Evolutionary conservation across 2,797 vertebrate genomes (phyloP).

Genomic region (Gambelia wislizenii): DNA sequence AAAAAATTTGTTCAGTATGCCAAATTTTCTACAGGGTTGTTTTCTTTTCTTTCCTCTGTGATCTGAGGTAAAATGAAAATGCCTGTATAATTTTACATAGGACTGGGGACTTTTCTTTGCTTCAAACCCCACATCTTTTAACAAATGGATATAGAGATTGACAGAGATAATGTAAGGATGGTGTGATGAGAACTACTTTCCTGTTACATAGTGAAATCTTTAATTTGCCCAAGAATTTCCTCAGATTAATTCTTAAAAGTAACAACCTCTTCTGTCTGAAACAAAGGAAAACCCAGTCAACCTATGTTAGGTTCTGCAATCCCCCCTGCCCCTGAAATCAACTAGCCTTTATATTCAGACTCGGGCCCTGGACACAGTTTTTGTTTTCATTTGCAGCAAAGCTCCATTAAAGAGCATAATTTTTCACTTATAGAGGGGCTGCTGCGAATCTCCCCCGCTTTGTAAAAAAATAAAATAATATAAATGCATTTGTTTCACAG

Average conservation of each 20-base stretch:
- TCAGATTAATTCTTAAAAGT: conserved; percentile 45
- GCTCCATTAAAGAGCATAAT: conserved; percentile 67
- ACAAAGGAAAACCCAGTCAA: conserved; percentile 72
- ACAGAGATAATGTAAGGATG: conserved; percentile 42
- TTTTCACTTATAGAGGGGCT: conserved; percentile 35
- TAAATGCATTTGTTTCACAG: conserved; percentile 79
- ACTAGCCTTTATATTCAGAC: conserved; percentile 23
- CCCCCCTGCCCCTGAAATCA: conserved; percentile 32
- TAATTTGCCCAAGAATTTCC: conserved; percentile 51
- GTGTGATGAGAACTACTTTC: conserved; percentile 71
- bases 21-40: conserved; percentile 72
- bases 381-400: conserved; percentile 45
- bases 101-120: conserved; percentile 24
- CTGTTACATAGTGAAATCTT: conserved; percentile 64
- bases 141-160: conserved; percentile 42
- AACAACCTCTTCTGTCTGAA: conserved; percentile 57
- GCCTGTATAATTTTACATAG: conserved; percentile 51
- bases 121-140: neutral
- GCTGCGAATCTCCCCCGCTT: conserved; percentile 51
- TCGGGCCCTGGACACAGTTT: conserved; percentile 45
- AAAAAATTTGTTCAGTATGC: conserved; percentile 49
- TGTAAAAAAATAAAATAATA: conserved; percentile 64
- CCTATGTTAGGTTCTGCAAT: conserved; percentile 62
- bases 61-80: conserved; percentile 75
- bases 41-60: conserved; percentile 66